phyloP scores from a whole-genome alignment of 2,797 vertebrate genomes.

The Artibeus lituratus region DNA sequence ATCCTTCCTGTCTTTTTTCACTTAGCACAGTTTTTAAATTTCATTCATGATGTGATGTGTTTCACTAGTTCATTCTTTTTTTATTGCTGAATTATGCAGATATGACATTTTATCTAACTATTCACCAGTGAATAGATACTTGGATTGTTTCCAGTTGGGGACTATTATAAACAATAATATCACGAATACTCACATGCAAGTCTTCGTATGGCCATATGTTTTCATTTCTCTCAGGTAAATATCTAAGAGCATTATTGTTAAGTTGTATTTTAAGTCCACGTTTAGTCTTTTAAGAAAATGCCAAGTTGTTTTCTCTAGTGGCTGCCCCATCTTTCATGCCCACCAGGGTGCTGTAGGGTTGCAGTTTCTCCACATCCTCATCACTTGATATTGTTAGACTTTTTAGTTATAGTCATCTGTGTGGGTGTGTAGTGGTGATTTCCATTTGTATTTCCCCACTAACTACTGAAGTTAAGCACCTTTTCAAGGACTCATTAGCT shows the following conservation, averaged over 20 bases:
- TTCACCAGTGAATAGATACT: neutral
- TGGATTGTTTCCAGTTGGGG: neutral
- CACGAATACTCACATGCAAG: neutral
- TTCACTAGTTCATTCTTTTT: neutral
- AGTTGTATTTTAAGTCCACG: neutral
- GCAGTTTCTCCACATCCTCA: neutral
- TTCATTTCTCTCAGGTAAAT: neutral
- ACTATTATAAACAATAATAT: neutral
- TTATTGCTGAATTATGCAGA: neutral
- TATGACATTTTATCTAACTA: neutral
- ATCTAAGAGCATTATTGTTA: neutral
- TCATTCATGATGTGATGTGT: neutral
- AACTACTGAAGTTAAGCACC: neutral
- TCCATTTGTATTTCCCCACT: neutral
- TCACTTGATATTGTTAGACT: no score
- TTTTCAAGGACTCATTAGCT: neutral
- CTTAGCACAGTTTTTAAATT: neutral
- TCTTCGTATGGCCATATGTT: neutral
- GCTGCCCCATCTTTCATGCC: neutral
- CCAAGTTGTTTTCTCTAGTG: neutral
- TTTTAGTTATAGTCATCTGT: neutral
- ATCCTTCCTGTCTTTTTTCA: neutral
- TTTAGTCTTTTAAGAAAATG: neutral
- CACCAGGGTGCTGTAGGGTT: neutral
- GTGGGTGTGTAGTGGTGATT: neutral